A percentile compares a stretch with the other conserved stretches of the same genome.
These are phyloP conservation scores for Scyliorhinus canicula DNA, from an alignment of 2,797 vertebrate species.

Conservation along the genomic window DNA sequence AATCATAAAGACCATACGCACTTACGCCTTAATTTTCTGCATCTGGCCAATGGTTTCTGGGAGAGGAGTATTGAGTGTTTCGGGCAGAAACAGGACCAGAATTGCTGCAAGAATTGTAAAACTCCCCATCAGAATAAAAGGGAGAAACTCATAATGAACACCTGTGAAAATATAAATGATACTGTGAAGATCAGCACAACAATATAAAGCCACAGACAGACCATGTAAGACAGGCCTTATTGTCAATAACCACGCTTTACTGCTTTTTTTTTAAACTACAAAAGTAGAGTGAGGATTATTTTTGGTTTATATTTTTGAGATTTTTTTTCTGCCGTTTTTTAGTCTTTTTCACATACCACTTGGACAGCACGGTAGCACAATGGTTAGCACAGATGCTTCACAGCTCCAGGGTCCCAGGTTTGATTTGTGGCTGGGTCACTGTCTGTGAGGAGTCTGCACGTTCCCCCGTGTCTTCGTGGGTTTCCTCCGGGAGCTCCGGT, in stretches of 20 bases:
- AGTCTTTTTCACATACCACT: no score
- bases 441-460: no score
- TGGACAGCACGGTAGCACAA: no score
- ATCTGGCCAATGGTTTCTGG: constrained; percentile 80
- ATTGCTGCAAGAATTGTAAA: constrained; percentile 70
- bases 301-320: neutral
- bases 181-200: neutral
- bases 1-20: neutral
- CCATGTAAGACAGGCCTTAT: neutral
- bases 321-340: neutral
- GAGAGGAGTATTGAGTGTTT: constrained; percentile 73
- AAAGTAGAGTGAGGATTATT: neutral
- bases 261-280: no score
- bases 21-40: constrained; percentile 73
- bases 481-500: no score
- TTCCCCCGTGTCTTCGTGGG: no score
- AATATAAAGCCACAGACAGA: neutral
- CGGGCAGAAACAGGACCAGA: constrained; percentile 82
- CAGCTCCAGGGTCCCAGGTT: no score
- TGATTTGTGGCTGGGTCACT: no score
- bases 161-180: constrained; percentile 54
- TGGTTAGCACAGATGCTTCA: no score
- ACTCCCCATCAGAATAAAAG: constrained; percentile 83
- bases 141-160: constrained; percentile 71
- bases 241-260: neutral